These are phyloP conservation scores for Acrocera orbiculus DNA, from an alignment of 2,888 invertebrate genomes.

Conservation along the genomic window DNA sequence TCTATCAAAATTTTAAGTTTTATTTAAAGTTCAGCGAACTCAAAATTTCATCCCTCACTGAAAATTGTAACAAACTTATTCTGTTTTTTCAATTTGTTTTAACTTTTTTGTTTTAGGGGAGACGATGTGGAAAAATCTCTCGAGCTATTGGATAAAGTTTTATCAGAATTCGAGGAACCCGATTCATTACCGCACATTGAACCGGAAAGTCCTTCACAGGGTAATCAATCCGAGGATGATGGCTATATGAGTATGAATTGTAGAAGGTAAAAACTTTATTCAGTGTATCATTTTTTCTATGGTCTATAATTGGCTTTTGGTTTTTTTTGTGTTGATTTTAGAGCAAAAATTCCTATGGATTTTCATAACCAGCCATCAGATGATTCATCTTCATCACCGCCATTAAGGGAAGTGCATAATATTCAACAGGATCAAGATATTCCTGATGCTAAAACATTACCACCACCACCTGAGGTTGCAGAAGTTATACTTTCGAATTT, in stretches of 20 bases:
- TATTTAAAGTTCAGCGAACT: no score
- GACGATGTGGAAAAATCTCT: conserved; percentile 79
- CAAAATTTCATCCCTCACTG: background rate
- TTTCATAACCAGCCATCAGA: conserved; percentile 23
- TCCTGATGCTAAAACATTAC: conserved; percentile 4
- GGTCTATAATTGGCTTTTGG: background rate
- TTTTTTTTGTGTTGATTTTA: conserved; percentile 13
- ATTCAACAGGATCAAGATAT: background rate
- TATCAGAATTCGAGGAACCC: conserved; percentile 75
- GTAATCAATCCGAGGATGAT: conserved; percentile 78
- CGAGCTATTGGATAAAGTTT: conserved; percentile 72
- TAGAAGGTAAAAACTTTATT: conserved; percentile 36
- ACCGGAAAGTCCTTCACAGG: conserved; percentile 57
- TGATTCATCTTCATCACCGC: conserved; percentile 7
- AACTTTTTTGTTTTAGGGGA: conserved; percentile 39
- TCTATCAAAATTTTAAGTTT: no score
- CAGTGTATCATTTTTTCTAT: background rate
- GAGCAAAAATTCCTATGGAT: conserved; percentile 54
- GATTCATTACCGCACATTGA: conserved; percentile 26
- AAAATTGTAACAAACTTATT: no score
- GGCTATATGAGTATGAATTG: conserved; percentile 88
- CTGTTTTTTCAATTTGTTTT: conserved; percentile 2
- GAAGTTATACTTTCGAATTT: conserved; percentile 57
- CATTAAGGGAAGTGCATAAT: conserved; percentile 1
- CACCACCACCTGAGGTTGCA: conserved; percentile 36